Evolutionary conservation across 2,113 vertebrate genomes (phyloP).

Genomic region (Isurus oxyrinchus): DNA sequence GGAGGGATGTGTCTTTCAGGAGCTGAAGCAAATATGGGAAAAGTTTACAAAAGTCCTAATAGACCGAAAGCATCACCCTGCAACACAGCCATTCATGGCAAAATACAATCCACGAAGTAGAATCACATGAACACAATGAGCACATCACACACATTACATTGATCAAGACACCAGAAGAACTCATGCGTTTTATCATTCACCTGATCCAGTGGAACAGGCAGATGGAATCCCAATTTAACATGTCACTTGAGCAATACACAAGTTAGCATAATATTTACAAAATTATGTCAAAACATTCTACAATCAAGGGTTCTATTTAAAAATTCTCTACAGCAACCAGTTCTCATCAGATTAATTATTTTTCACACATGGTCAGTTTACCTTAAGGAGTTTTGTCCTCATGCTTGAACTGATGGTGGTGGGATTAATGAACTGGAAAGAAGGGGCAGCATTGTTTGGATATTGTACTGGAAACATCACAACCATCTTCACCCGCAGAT

Average conservation of each 20-base stretch:
- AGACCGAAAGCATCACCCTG: not conserved
- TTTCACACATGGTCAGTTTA: conserved; percentile 45
- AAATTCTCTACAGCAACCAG: not conserved
- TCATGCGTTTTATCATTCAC: not conserved
- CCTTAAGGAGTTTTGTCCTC: conserved; percentile 94
- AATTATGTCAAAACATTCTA: not conserved
- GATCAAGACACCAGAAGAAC: not conserved
- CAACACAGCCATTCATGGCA: not conserved
- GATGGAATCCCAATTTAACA: not conserved
- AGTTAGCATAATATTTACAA: not conserved
- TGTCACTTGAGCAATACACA: not conserved
- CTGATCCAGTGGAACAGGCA: not conserved
- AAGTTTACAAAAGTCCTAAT: not conserved
- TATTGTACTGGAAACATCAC: conserved; percentile 93
- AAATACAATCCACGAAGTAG: not conserved
- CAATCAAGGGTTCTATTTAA: not conserved
- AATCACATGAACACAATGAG: not conserved
- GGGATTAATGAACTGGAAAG: conserved; percentile 89
- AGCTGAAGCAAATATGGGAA: conserved; percentile 60
- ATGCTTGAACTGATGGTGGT: conserved; percentile 84
- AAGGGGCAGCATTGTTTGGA: conserved; percentile 87
- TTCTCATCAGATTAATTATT: not conserved
- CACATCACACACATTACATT: not conserved
- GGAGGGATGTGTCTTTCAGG: conserved; percentile 88
- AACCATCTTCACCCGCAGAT: conserved; percentile 82